Base-by-base conservation (phyloP, 1,140 invertebrate species). In the Tetranychus cinnabarinus region DNA sequence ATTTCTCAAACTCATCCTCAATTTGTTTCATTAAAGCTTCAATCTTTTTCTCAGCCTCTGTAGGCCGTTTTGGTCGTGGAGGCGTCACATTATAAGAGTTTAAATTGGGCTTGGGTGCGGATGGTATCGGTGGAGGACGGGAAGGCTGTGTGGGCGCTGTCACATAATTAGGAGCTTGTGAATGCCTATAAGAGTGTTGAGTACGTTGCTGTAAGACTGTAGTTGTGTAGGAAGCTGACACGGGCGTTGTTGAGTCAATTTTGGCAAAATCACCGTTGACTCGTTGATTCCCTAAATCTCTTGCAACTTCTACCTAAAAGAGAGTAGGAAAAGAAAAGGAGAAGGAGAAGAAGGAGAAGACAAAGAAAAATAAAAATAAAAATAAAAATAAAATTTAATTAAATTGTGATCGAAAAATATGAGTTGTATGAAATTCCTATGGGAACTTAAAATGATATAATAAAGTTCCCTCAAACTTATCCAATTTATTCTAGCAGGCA, bases 1-100 rank as follows among this genome's bases (percentile, higher is more conserved):
- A 85, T 66, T 88, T 83, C 70, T 95, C 90, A 82, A 95, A 86
- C 76, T 91, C 87, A 70, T 91, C 86, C 72, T 92, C 88, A 62
- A 92, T 76, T 69, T 90, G 84, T 55, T 85, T 76, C 2, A 86
- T 91, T 54, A 91, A 75, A 68, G 88, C 86, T 72, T 91, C 87
- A 67, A 59, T 13, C 74, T 90, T 90, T 60, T 82, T 79, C 72
- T 92, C 86, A 45, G 87, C 87, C 73, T 90, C 87, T 56, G 85
- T 86, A 13, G 85, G 86, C 73, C 23, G 23, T 85, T 61, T 35
- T 65, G 65, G 56, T 68, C 62, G 39, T 71, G 71, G 46, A 86
- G 86, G 45, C 87, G 90, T 15, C 91, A 82, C 3, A 8, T 59
- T 15, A 33, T 47, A 23, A 31, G 58, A 6, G 58, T 3, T 8